Evolutionary conservation across 2,888 invertebrate genomes (phyloP), one percentile per base, ranked within the genome.

Genomic region (Tholera decimalis): DNA sequence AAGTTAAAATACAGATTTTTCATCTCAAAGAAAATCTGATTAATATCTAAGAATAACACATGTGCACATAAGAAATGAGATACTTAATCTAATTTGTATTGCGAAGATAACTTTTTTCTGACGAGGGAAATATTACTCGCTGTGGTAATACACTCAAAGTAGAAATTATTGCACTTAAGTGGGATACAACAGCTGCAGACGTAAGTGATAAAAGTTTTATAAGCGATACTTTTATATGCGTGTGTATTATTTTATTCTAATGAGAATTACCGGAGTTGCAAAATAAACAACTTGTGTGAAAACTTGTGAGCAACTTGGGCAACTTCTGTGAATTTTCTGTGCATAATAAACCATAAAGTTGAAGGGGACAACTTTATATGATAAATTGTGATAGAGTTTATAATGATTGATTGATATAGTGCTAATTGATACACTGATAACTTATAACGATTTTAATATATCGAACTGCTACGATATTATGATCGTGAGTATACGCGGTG

Each of bases 11-110:
- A 8, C 8, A 7, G 15, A 33, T 43, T 30, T 7, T 11, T 30
- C 18, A 24, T 57, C 18, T 22, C 9, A 30, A 28, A 49, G 24
- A 18, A 43, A 30, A 37, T 35, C 4, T 20, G 6, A 62, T 33
- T 50, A 49, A 18, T n/a, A 22, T 39, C 20, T 33, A 54, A 39
- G 9, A 55, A 41, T 20, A 39, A 47, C 50, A 62, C 56, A 67
- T 63, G 63, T 66, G 55, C 53, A 46, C 51, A 39, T 56, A 64
- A 70, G 28, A 56, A 67, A 79, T 73, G 53, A 76, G 62, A 39
- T 30, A 59, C 9, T 35, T 58, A 73, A 79, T 77, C 59, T 57
- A 59, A 73, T 79, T 73, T 57, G 46, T 53, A 51, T 43, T 9
- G 49, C 63, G 39, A 44, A 43, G 15, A 46, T 50, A 47, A 61